Conservation (phyloP, 2,888 invertebrate genomes). For the Calameuta pallipes region DNA sequence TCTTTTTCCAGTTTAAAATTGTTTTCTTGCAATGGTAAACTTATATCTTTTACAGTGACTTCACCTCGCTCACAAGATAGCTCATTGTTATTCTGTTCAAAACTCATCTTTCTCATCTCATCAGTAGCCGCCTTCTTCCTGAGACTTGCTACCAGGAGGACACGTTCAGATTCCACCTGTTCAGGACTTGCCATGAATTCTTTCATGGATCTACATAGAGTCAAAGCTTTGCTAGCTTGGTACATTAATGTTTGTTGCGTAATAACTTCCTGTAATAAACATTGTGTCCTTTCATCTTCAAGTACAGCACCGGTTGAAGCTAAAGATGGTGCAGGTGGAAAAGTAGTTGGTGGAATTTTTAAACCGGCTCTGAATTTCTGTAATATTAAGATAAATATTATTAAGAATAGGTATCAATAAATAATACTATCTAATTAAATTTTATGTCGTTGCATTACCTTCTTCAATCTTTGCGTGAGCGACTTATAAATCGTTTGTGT, state of each 20-base stretch:
- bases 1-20: constrained; percentile 22
- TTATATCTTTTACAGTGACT: constrained; percentile 39
- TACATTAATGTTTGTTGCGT: constrained; percentile 46
- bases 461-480: constrained; percentile 41
- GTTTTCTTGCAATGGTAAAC: constrained; percentile 38
- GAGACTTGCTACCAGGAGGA: constrained; percentile 62
- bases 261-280: constrained; percentile 39
- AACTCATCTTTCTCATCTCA: constrained; percentile 39
- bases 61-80: constrained; percentile 31
- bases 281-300: constrained; percentile 9
- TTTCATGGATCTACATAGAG: constrained; percentile 65
- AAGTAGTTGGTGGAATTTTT: not conserved
- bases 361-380: not conserved
- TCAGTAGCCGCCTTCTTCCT: constrained; percentile 38
- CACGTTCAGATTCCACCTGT: constrained; percentile 69
- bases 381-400: not conserved
- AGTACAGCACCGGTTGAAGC: not conserved
- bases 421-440: not conserved
- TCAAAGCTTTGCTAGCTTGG: constrained; percentile 67
- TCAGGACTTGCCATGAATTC: constrained; percentile 67
- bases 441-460: constrained; percentile 24
- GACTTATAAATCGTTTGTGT: constrained; percentile 38
- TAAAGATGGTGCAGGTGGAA: not conserved
- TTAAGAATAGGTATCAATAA: not conserved
- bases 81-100: constrained; percentile 14